phyloP scores from a whole-genome alignment of 2,113 vertebrate species.

The Monopterus albus region DNA sequence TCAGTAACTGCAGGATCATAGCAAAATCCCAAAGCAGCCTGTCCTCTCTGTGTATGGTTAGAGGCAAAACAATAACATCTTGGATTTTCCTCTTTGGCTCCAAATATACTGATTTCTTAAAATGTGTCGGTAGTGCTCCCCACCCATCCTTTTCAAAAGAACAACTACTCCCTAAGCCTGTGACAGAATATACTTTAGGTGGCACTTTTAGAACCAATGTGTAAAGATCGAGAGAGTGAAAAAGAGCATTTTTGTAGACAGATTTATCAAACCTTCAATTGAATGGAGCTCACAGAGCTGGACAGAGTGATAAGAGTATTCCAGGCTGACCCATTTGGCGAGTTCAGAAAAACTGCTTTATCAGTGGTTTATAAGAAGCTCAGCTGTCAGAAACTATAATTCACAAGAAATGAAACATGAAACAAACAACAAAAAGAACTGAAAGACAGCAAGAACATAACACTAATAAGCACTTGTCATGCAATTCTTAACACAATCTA shows the following conservation, averaged over 20 bases:
- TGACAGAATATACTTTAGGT: conserved; percentile 65
- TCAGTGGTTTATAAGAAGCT: conserved; percentile 23
- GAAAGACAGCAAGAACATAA: conserved; percentile 23
- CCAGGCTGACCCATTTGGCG: conserved; percentile 63
- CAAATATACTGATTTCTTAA: conserved; percentile 48
- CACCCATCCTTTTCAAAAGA: not conserved
- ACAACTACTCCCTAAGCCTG: conserved; percentile 28
- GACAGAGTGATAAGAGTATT: conserved; percentile 69
- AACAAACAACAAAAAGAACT: not conserved
- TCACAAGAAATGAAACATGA: not conserved
- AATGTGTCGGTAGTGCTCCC: conserved; percentile 46
- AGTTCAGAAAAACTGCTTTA: conserved; percentile 50
- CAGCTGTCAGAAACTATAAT: conserved; percentile 13
- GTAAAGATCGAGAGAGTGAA: conserved; percentile 25
- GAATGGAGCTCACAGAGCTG: conserved; percentile 37
- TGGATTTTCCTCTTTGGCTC: conserved; percentile 47
- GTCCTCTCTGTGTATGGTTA: conserved; percentile 37
- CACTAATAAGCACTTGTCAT: conserved; percentile 43
- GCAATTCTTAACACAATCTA: conserved; percentile 32
- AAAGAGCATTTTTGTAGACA: conserved; percentile 47
- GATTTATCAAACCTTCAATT: conserved; percentile 61
- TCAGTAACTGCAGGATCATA: conserved; percentile 40
- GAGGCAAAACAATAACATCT: conserved; percentile 61
- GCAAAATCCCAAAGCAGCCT: conserved; percentile 43
- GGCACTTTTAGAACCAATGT: conserved; percentile 67